Evolutionary conservation across 2,888 invertebrate species (phyloP).

Genomic region (Microctonus brassicae): DNA sequence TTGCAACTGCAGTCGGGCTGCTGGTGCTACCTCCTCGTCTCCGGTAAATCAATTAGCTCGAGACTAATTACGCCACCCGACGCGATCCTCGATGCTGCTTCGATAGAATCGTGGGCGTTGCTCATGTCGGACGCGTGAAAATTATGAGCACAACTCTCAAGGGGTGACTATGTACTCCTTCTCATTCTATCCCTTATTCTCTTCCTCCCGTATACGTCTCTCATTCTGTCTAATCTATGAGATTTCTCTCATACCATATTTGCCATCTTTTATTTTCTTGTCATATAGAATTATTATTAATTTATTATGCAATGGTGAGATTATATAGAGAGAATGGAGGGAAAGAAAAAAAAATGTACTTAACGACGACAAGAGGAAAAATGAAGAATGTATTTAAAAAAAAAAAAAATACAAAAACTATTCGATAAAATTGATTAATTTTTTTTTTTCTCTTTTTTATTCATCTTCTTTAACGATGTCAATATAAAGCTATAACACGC

Average conservation of each 20-base stretch:
- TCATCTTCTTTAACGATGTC: neutral
- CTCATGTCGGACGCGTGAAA: conserved; percentile 41
- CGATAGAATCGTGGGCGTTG: conserved; percentile 39
- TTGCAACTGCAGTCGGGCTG: conserved; percentile 19
- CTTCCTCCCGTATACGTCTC: neutral
- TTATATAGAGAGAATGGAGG: neutral
- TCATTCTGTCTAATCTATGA: neutral
- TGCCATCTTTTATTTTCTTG: neutral
- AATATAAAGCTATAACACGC: neutral
- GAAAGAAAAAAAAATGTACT: neutral
- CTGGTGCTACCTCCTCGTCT: neutral
- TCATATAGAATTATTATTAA: neutral
- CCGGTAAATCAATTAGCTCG: conserved; percentile 37
- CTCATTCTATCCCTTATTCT: neutral
- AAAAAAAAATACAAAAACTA: too few relatives aligned
- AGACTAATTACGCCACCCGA: conserved; percentile 36
- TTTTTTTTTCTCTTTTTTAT: neutral
- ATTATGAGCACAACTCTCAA: conserved; percentile 33
- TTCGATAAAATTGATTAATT: too few relatives aligned
- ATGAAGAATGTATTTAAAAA: neutral
- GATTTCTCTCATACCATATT: neutral
- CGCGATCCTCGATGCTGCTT: conserved; percentile 38
- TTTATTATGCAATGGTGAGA: neutral
- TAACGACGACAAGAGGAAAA: neutral
- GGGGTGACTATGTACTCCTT: conserved; percentile 5